A percentile compares a stretch with the other conserved stretches of the same genome.
Evolutionary conservation across 2,113 vertebrate species (phyloP).

Genomic region (Neotoma lepida): DNA sequence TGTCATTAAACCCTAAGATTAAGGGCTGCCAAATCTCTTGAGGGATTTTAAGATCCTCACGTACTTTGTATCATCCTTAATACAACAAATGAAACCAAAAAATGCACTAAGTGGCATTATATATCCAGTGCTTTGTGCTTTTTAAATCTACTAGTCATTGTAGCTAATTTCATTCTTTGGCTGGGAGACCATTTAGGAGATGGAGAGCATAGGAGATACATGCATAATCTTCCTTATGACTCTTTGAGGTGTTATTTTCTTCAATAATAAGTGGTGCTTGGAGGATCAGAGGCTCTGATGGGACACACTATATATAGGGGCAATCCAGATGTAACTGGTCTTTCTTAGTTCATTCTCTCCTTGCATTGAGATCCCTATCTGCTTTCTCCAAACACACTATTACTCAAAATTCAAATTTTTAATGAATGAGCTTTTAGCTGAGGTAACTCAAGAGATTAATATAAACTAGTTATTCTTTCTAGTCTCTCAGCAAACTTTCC

Average conservation of each 20-base stretch:
- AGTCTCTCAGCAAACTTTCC: background rate
- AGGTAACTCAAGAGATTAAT: background rate
- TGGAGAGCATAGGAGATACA: background rate
- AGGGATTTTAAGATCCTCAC: background rate
- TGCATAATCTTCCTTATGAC: background rate
- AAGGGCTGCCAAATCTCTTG: background rate
- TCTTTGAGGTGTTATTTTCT: background rate
- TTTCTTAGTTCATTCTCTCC: background rate
- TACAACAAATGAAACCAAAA: background rate
- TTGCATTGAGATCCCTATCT: background rate
- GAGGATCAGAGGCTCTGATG: background rate
- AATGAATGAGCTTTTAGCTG: background rate
- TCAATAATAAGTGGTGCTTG: background rate
- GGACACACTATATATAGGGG: background rate
- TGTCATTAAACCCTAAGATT: background rate
- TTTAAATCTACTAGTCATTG: background rate
- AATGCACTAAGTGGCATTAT: background rate
- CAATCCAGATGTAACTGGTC: background rate
- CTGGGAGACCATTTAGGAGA: background rate
- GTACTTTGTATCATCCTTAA: background rate
- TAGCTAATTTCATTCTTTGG: slow-evolving; percentile 37
- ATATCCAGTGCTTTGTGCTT: background rate
- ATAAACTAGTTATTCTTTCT: background rate
- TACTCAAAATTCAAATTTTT: slow-evolving; percentile 7
- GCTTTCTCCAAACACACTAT: background rate